A percentile compares a stretch with the other conserved stretches of the same genome.
phyloP scores from a whole-genome alignment of 2,797 vertebrate species.

The Sitta carolinensis region DNA sequence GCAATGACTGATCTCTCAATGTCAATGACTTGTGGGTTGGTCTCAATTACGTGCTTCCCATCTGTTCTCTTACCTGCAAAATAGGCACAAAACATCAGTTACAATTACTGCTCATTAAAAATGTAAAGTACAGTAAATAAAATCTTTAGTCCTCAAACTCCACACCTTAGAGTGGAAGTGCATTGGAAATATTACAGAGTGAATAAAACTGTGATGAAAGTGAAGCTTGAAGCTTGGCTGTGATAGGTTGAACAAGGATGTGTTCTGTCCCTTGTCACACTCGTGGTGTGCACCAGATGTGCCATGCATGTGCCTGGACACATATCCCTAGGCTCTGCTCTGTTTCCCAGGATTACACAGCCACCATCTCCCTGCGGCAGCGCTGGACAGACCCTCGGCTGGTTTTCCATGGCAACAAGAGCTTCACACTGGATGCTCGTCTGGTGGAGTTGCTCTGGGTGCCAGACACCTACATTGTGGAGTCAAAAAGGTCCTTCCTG shows the following conservation, averaged over 20 bases:
- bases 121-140: background rate
- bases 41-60: background rate
- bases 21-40: background rate
- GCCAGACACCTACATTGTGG: conserved; percentile 81
- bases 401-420: conserved; percentile 76
- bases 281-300: fast-evolving
- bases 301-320: fast-evolving
- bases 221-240: background rate
- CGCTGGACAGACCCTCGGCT: conserved; percentile 76
- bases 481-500: conserved; percentile 80
- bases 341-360: conserved; percentile 77
- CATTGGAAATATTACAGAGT: background rate
- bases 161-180: background rate
- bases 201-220: background rate
- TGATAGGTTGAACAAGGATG: background rate
- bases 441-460: conserved; percentile 81
- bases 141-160: background rate
- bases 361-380: conserved; percentile 78
- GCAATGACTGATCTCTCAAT: background rate
- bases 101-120: background rate
- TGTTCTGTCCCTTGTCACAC: background rate
- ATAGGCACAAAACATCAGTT: background rate
- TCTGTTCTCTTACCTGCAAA: background rate
- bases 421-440: conserved; percentile 78
- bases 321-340: background rate